Percentiles rank a stretch among this genome's conserved stretches.
Conservation (phyloP, 2,888 invertebrate genomes). For the Luperina testacea region DNA sequence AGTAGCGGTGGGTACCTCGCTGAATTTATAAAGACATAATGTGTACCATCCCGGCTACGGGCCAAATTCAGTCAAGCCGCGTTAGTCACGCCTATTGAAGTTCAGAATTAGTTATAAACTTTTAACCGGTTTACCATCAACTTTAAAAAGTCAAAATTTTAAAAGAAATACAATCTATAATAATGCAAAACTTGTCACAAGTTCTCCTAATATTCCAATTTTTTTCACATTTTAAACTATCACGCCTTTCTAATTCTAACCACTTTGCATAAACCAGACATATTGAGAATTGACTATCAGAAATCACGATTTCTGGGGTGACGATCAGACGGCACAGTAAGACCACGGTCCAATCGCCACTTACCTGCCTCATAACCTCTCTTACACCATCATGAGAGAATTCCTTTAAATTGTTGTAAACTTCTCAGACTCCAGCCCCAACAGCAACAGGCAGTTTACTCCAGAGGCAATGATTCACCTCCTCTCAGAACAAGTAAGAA, state of each 20-base stretch:
- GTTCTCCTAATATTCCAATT: neutral
- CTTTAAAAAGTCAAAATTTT: neutral
- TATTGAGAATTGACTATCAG: neutral
- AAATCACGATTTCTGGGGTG: too few species aligned
- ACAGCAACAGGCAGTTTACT: neutral
- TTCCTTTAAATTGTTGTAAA: neutral
- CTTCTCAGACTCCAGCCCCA: conserved; percentile 5
- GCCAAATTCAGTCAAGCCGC: neutral
- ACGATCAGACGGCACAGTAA: too few species aligned
- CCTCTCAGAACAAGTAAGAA: conserved; percentile 41
- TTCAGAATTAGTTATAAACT: neutral
- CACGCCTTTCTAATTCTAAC: neutral
- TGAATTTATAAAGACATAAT: neutral
- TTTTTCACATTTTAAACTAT: neutral
- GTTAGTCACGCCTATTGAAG: neutral
- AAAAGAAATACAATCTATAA: neutral
- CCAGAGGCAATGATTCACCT: conserved; percentile 32
- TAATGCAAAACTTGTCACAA: neutral
- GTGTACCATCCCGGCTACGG: neutral
- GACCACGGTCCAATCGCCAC: neutral
- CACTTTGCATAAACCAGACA: neutral
- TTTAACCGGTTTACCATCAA: neutral
- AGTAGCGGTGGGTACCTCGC: conserved; percentile 26
- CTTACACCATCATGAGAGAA: neutral
- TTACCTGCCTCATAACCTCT: neutral